These are phyloP conservation scores for Phyllostomus discolor DNA, from an alignment of 2,113 vertebrate species.

Conservation along the genomic window DNA sequence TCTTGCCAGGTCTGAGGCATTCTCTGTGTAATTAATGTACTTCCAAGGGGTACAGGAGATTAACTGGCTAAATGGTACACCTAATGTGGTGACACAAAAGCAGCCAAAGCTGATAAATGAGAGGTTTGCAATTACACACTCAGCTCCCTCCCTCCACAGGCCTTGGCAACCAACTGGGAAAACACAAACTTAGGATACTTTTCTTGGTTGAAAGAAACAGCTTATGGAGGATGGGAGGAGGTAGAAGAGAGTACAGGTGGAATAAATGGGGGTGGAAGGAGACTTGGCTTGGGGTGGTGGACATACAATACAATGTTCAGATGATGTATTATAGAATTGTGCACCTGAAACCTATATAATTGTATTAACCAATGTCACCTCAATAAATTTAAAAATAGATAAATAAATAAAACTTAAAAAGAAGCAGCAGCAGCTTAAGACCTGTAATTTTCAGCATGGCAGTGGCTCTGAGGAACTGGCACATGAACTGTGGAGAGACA, in stretches of 20 bases:
- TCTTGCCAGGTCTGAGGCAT: neutral
- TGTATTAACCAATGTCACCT: neutral
- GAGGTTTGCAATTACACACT: constrained; percentile 46
- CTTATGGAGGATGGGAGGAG: neutral
- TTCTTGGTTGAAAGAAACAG: neutral
- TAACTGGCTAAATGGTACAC: constrained; percentile 30
- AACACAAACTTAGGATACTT: neutral
- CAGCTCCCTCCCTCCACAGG: neutral
- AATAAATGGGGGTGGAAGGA: neutral
- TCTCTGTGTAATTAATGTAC: constrained; percentile 32
- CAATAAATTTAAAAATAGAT: neutral
- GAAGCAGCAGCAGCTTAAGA: neutral
- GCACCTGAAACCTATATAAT: neutral
- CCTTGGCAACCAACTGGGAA: constrained; percentile 14
- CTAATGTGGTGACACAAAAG: constrained; percentile 25
- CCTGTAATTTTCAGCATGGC: neutral
- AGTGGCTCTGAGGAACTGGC: neutral
- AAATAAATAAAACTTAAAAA: neutral
- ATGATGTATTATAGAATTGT: neutral
- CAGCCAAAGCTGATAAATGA: constrained; percentile 25
- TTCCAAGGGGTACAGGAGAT: constrained; percentile 27
- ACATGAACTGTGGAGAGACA: neutral
- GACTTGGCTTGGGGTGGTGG: neutral
- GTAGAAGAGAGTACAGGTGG: neutral
- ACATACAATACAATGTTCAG: neutral